phyloP scores from a whole-genome alignment of 2,888 invertebrate species.

The Melieria omissa region DNA sequence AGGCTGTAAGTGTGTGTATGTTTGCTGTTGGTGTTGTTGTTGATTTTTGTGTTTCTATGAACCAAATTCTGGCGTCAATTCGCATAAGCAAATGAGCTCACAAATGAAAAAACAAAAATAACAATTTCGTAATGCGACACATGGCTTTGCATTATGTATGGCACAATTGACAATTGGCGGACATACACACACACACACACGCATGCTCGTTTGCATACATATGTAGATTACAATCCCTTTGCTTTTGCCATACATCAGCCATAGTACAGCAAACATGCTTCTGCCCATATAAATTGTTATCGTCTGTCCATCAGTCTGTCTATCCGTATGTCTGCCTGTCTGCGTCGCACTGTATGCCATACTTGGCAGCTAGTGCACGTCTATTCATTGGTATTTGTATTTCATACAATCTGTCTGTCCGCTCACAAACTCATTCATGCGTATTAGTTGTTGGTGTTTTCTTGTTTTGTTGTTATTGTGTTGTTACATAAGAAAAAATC shows the following conservation, averaged over 20 bases:
- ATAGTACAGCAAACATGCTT: neutral
- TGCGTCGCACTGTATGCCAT: neutral
- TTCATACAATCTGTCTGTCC: neutral
- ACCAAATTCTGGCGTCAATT: neutral
- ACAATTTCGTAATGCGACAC: neutral
- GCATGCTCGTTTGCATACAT: neutral
- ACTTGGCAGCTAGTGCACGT: neutral
- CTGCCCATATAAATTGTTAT: too few relatives aligned
- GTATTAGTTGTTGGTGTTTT: neutral
- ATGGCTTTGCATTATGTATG: slow-evolving; percentile 1
- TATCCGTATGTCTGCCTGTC: neutral
- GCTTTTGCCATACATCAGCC: neutral
- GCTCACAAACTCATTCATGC: neutral
- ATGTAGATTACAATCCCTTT: neutral
- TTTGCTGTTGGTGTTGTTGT: neutral
- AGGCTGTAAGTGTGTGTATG: slow-evolving; percentile 7
- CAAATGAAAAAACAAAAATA: neutral
- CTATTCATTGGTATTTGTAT: neutral
- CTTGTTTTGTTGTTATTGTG: too few relatives aligned
- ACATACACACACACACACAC: neutral
- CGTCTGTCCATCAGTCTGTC: neutral
- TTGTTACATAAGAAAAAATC: neutral
- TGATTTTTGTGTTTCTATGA: neutral
- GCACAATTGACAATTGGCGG: slow-evolving; percentile 21
- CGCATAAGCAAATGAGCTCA: neutral